phyloP scores from a whole-genome alignment of 2,888 invertebrate genomes.

The Helobdella robusta region DNA sequence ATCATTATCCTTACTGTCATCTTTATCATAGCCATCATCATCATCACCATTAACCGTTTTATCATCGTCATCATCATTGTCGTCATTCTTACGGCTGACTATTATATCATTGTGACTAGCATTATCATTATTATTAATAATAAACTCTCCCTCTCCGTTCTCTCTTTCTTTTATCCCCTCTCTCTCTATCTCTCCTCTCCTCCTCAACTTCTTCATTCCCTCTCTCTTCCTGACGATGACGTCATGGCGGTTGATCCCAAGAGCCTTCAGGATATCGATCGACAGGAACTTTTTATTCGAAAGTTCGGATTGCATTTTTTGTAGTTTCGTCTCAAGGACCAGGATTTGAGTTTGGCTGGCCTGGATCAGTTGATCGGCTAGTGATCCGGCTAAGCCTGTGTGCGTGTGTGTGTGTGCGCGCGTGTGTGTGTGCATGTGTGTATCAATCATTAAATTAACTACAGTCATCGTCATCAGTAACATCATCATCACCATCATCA shows the following conservation, averaged over 20 bases:
- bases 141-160: too few relatives aligned
- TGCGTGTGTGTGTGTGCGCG: too few relatives aligned
- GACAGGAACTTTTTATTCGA: slow-evolving; percentile 7
- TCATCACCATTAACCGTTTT: not conserved
- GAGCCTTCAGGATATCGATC: slow-evolving; percentile 4
- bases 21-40: not conserved
- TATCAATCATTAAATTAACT: too few relatives aligned
- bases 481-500: too few relatives aligned
- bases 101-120: too few relatives aligned
- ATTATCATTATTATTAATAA: too few relatives aligned
- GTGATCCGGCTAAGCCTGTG: not conserved
- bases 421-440: too few relatives aligned
- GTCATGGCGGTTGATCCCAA: slow-evolving; percentile 6
- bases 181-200: too few relatives aligned
- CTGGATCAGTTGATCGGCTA: slow-evolving; percentile 23
- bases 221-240: too few relatives aligned
- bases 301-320: slow-evolving; percentile 17
- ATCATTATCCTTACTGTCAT: not conserved
- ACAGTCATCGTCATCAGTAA: too few relatives aligned
- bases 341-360: slow-evolving; percentile 17
- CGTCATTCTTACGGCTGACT: not conserved
- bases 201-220: too few relatives aligned
- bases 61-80: not conserved
- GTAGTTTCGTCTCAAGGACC: slow-evolving; percentile 16
- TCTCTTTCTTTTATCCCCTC: too few relatives aligned